phyloP scores from a whole-genome alignment of 2,888 invertebrate species.

The Plemyria rubiginata region DNA sequence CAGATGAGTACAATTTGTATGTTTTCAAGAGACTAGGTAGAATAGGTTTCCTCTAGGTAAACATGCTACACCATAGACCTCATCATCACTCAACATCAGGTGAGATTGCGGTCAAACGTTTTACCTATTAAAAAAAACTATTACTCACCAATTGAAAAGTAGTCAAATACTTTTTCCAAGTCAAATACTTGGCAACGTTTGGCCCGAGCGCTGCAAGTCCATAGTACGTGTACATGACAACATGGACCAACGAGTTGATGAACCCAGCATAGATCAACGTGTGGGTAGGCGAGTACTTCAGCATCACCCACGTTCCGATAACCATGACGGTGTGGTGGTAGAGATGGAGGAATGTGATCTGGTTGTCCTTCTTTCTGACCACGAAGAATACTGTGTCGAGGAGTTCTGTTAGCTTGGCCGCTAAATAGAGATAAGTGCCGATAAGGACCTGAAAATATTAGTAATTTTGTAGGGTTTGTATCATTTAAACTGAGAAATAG shows the following conservation, averaged over 20 bases:
- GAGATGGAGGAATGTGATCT: slow-evolving; percentile 94
- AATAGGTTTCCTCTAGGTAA: no score
- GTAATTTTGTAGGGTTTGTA: no score
- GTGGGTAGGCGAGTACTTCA: slow-evolving; percentile 90
- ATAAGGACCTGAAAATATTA: slow-evolving; percentile 76
- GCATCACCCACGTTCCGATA: slow-evolving; percentile 89
- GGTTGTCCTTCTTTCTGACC: slow-evolving; percentile 89
- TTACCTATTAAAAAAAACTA: no score
- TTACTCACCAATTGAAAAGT: slow-evolving; percentile 90
- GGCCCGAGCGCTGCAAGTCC: slow-evolving; percentile 91
- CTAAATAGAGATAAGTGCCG: slow-evolving; percentile 87
- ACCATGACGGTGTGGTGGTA: slow-evolving; percentile 94
- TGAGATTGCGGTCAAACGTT: no score
- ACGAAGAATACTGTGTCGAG: slow-evolving; percentile 95
- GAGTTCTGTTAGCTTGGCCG: slow-evolving; percentile 90
- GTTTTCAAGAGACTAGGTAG: no score
- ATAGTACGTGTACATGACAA: slow-evolving; percentile 93
- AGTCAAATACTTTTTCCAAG: slow-evolving; percentile 95
- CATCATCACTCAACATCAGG: no score
- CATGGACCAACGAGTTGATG: slow-evolving; percentile 90
- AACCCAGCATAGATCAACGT: slow-evolving; percentile 89
- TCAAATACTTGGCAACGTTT: slow-evolving; percentile 88
- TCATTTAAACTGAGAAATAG: no score
- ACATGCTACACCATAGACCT: no score
- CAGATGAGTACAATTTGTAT: no score